A percentile compares a stretch with the other conserved stretches of the same genome.
phyloP scores from a whole-genome alignment of 1,140 invertebrate species.

The Copidosoma floridanum region DNA sequence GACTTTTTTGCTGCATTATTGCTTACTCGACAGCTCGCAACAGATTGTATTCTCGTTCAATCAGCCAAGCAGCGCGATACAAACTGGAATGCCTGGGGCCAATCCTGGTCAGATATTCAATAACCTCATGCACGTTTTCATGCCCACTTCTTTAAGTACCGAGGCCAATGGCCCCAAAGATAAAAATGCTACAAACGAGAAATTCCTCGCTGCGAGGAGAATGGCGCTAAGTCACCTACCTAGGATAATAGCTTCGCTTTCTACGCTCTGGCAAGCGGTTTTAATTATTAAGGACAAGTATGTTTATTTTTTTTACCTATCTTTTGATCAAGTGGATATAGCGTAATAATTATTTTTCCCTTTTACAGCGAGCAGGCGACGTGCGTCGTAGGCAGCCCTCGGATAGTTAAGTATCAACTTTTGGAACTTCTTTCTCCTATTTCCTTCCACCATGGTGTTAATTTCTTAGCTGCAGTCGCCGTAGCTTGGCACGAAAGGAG shows the following conservation, averaged over 20 bases:
- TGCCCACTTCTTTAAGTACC: constrained; percentile 56
- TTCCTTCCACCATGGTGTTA: constrained; percentile 79
- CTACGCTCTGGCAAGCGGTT: constrained; percentile 78
- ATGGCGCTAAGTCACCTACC: constrained; percentile 78
- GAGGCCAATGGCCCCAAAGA: constrained; percentile 41
- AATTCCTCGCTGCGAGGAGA: constrained; percentile 66
- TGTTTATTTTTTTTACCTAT: too few species aligned
- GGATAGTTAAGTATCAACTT: constrained; percentile 74
- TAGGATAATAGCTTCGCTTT: constrained; percentile 76
- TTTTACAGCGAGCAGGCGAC: constrained; percentile 48
- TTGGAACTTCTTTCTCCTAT: constrained; percentile 86
- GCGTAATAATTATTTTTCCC: not conserved
- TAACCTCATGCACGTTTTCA: constrained; percentile 79
- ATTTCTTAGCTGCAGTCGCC: constrained; percentile 82
- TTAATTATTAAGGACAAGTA: constrained; percentile 56
- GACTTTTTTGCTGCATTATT: constrained; percentile 83
- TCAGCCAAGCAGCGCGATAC: constrained; percentile 57
- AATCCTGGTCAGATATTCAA: constrained; percentile 75
- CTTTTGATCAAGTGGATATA: not conserved
- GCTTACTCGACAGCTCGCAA: constrained; percentile 72
- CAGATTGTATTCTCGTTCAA: constrained; percentile 64
- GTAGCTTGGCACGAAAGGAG: constrained; percentile 84
- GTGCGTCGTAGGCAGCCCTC: constrained; percentile 61
- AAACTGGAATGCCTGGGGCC: constrained; percentile 55
- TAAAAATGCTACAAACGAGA: constrained; percentile 47